phyloP scores from a whole-genome alignment of 1,140 invertebrate genomes.

The Chrysomallon squamiferum region DNA sequence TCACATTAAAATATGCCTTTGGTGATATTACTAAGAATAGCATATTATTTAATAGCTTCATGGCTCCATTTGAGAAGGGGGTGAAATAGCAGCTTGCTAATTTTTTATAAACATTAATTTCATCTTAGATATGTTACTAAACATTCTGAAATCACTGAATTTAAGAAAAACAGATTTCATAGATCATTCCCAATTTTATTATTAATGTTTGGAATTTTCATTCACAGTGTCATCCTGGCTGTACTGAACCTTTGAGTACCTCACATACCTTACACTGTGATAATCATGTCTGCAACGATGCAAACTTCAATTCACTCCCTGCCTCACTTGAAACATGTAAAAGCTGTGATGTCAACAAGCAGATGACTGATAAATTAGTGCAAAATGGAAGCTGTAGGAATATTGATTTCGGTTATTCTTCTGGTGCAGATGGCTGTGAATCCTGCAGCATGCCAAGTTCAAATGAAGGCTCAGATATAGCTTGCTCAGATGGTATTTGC shows the following conservation, averaged over 20 bases:
- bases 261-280: neutral
- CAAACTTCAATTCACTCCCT: constrained; percentile 2
- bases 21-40: no score
- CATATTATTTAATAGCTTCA: no score
- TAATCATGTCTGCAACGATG: neutral
- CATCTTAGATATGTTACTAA: no score
- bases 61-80: no score
- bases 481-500: constrained; percentile 48
- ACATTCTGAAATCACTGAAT: no score
- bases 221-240: neutral
- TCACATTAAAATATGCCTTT: constrained; percentile 5
- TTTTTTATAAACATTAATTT: no score
- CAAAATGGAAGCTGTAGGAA: constrained; percentile 23
- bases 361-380: constrained; percentile 2
- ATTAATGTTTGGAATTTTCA: no score
- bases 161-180: no score
- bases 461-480: constrained; percentile 53
- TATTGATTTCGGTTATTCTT: constrained; percentile 57
- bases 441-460: constrained; percentile 58
- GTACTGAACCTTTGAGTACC: neutral
- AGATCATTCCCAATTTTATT: no score
- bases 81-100: no score
- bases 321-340: neutral
- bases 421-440: constrained; percentile 57
- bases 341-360: neutral